phyloP scores from a whole-genome alignment of 2,113 vertebrate species.

The Nothocercus julius region DNA sequence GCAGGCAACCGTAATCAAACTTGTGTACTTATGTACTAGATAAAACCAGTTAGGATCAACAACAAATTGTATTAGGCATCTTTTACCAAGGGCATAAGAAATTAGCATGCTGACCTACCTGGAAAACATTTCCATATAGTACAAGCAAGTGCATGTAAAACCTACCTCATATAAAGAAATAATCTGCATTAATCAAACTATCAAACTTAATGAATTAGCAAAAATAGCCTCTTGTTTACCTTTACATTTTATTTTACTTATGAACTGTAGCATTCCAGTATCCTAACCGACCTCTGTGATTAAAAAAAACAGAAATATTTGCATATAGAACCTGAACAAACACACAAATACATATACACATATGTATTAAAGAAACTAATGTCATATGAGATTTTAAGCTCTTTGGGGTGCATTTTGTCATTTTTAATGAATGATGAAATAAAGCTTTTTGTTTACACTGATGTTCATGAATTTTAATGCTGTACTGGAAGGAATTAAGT shows the following conservation, averaged over 20 bases:
- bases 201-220: background rate
- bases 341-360: too few species aligned
- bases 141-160: background rate
- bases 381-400: background rate
- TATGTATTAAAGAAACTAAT: background rate
- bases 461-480: slow-evolving; percentile 39
- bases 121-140: background rate
- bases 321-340: background rate
- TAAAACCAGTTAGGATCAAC: background rate
- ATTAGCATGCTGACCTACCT: background rate
- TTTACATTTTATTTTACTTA: background rate
- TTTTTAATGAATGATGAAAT: slow-evolving; percentile 30
- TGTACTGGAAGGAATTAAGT: slow-evolving; percentile 25
- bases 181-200: slow-evolving; percentile 5
- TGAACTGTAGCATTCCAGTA: background rate
- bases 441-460: slow-evolving; percentile 26
- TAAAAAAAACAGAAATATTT: background rate
- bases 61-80: background rate
- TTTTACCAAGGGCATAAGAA: background rate
- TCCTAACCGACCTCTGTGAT: background rate
- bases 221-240: background rate
- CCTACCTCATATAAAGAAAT: background rate
- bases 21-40: background rate
- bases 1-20: background rate
- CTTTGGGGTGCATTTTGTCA: slow-evolving; percentile 3